Evolutionary conservation across 2,888 invertebrate species (phyloP).

Genomic region (Diaprepes abbreviatus): DNA sequence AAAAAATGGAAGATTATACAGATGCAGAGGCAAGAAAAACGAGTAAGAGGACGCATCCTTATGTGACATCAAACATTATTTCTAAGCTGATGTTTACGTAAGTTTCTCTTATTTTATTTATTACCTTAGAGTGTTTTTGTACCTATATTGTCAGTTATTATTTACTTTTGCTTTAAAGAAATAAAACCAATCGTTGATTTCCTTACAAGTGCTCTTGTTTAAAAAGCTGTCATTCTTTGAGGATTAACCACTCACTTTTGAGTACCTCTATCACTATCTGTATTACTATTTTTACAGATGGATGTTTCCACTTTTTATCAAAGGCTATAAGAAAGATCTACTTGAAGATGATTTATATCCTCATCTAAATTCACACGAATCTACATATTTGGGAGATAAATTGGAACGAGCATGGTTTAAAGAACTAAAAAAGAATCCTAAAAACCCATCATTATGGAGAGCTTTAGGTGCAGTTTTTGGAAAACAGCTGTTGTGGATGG

Average conservation of each 20-base stretch:
- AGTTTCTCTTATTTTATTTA: conserved; percentile 23
- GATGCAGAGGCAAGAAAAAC: conserved; percentile 32
- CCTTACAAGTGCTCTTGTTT: no score
- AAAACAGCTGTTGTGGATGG: conserved; percentile 41
- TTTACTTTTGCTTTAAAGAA: no score
- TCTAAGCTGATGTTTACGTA: conserved; percentile 55
- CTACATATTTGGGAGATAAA: conserved; percentile 64
- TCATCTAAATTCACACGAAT: conserved; percentile 66
- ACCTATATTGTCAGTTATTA: no score
- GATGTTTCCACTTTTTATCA: conserved; percentile 67
- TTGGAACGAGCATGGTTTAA: conserved; percentile 61
- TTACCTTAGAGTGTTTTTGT: background rate
- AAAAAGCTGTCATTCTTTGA: no score
- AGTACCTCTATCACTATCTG: no score
- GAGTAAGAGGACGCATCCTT: conserved; percentile 51
- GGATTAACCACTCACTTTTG: no score
- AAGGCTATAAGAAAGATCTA: conserved; percentile 68
- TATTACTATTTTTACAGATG: conserved; percentile 64
- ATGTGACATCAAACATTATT: conserved; percentile 51
- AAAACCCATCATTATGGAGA: conserved; percentile 55
- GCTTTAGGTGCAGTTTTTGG: conserved; percentile 56
- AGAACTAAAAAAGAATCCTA: conserved; percentile 51
- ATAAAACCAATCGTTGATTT: no score
- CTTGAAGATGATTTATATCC: conserved; percentile 69
- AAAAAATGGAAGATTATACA: conserved; percentile 29